Percentiles rank a stretch among this genome's conserved stretches.
Conservation (phyloP, 2,113 vertebrate species). For the Coturnix japonica region DNA sequence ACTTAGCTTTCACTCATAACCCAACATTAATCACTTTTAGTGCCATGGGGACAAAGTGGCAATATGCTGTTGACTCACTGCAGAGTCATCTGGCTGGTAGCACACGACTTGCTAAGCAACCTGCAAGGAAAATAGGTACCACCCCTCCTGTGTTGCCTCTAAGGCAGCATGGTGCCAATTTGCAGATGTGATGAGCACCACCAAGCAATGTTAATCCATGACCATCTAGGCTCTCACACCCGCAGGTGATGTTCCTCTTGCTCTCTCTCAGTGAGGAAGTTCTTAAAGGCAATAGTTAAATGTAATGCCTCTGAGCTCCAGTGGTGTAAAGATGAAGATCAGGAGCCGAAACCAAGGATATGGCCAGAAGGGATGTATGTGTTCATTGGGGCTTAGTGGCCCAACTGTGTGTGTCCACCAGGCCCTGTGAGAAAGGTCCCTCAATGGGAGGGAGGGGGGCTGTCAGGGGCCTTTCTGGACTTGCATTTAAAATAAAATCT, state of each 20-base stretch:
- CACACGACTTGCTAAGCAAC: background rate
- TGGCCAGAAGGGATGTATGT: background rate
- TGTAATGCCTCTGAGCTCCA: background rate
- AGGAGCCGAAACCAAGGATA: background rate
- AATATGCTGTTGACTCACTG: background rate
- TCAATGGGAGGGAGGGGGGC: background rate
- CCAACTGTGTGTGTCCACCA: background rate
- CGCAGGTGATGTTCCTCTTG: background rate
- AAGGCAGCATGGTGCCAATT: background rate
- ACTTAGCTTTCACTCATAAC: background rate
- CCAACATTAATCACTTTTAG: background rate
- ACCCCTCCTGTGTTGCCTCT: background rate
- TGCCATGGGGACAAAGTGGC: background rate
- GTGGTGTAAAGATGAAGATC: background rate
- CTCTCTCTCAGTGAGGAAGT: background rate
- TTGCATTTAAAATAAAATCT: background rate
- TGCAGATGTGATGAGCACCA: background rate
- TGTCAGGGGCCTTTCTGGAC: background rate
- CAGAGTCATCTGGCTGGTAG: background rate
- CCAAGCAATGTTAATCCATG: background rate
- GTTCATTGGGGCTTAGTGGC: background rate
- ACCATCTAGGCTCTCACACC: background rate
- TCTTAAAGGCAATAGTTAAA: background rate
- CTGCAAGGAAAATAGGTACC: background rate
- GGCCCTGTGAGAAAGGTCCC: background rate